Conservation (phyloP, 2,888 invertebrate genomes). For the Hymenopus coronatus region DNA sequence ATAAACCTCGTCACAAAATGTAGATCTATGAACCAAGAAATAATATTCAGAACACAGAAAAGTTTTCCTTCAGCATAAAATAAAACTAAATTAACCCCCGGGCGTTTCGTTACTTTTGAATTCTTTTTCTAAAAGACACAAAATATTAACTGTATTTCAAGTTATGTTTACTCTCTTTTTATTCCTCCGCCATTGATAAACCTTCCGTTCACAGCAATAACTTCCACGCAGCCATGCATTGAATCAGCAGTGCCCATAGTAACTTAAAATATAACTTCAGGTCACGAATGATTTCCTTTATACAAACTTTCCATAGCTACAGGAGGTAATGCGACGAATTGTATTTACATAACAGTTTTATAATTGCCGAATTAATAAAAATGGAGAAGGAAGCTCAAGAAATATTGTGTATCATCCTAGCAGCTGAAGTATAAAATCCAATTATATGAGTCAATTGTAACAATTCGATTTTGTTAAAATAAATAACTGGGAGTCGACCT, state of each 20-base stretch:
- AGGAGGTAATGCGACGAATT: too few species aligned
- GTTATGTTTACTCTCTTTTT: not conserved
- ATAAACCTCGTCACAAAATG: constrained; percentile 18
- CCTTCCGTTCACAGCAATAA: not conserved
- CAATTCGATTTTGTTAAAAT: too few species aligned
- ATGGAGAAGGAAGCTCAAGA: too few species aligned
- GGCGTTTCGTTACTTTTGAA: not conserved
- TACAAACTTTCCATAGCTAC: too few species aligned
- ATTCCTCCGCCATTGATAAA: not conserved
- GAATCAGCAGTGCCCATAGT: not conserved
- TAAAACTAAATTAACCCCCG: not conserved
- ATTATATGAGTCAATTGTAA: too few species aligned
- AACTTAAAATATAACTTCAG: not conserved
- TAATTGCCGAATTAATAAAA: too few species aligned
- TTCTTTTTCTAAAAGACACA: not conserved
- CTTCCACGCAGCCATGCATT: not conserved
- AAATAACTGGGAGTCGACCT: too few species aligned
- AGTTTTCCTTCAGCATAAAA: not conserved
- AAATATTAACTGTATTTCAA: not conserved
- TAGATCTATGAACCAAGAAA: constrained; percentile 3
- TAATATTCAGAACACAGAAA: not conserved
- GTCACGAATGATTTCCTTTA: not conserved
- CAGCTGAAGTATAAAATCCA: too few species aligned
- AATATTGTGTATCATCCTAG: too few species aligned
- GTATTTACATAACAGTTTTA: too few species aligned